Percentiles rank a stretch among this genome's conserved stretches.
Evolutionary conservation across 2,888 invertebrate species (phyloP).

Genomic region (Choristoneura rosaceana): DNA sequence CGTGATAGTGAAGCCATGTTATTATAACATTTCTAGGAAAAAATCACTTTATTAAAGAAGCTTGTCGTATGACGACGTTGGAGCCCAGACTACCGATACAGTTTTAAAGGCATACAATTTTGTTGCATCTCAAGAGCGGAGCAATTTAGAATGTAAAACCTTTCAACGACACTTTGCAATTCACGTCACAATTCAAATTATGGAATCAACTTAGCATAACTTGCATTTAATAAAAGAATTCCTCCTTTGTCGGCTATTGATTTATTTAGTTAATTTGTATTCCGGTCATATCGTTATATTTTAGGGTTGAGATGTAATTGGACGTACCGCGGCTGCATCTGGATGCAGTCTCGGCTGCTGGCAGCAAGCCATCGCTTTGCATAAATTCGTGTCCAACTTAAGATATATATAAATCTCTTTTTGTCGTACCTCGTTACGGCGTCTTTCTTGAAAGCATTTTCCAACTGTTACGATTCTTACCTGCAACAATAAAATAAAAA

Average conservation of each 20-base stretch:
- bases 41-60: neutral
- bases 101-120: neutral
- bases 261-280: constrained; percentile 73
- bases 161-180: constrained; percentile 22
- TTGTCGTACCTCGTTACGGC: constrained; percentile 51
- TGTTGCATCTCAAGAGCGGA: neutral
- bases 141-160: constrained; percentile 14
- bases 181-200: constrained; percentile 25
- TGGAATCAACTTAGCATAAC: constrained; percentile 26
- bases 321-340: constrained; percentile 75
- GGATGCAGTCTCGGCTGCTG: constrained; percentile 73
- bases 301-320: constrained; percentile 82
- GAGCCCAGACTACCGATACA: neutral
- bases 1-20: neutral
- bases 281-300: constrained; percentile 75
- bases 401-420: constrained; percentile 53
- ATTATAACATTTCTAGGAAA: neutral
- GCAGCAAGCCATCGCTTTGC: constrained; percentile 73
- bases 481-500: constrained; percentile 30
- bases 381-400: constrained; percentile 72
- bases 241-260: constrained; percentile 55
- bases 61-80: neutral
- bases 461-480: constrained; percentile 11
- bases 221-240: constrained; percentile 37
- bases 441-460: constrained; percentile 1